These are phyloP conservation scores for Parasteatoda tepidariorum DNA, from an alignment of 1,140 invertebrate genomes.

Conservation along the genomic window DNA sequence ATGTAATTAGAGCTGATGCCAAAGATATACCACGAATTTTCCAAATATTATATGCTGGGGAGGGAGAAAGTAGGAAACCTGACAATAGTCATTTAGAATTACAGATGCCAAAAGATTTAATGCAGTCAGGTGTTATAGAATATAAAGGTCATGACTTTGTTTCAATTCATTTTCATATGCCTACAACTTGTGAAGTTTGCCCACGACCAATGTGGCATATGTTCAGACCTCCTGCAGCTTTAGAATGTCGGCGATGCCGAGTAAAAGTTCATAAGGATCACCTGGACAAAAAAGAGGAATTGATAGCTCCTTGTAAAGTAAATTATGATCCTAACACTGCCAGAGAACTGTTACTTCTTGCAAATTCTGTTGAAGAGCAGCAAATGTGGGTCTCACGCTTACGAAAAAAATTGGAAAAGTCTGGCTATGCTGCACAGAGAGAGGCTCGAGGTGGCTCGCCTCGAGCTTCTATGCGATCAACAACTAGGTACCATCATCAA, in stretches of 20 bases:
- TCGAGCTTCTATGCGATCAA: conserved; percentile 61
- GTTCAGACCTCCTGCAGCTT: conserved; percentile 93
- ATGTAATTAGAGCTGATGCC: conserved; percentile 97
- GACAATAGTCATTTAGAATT: conserved; percentile 72
- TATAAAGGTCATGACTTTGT: conserved; percentile 97
- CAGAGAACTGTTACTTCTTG: conserved; percentile 90
- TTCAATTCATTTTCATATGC: conserved; percentile 96
- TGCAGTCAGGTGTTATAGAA: conserved; percentile 82
- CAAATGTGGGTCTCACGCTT: conserved; percentile 91
- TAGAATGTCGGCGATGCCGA: conserved; percentile 96
- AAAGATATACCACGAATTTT: conserved; percentile 99
- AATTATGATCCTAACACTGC: conserved; percentile 93
- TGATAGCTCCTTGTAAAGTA: conserved; percentile 83
- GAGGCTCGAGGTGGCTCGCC: conserved; percentile 55
- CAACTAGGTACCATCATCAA: conserved; percentile 58
- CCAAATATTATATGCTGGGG: conserved; percentile 93
- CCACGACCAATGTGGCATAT: conserved; percentile 96
- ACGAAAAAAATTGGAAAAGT: conserved; percentile 91
- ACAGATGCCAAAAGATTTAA: conserved; percentile 66
- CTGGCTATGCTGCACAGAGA: conserved; percentile 84
- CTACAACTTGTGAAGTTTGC: conserved; percentile 97
- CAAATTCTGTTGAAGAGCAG: conserved; percentile 86
- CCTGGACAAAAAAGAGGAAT: conserved; percentile 80
- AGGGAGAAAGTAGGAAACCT: conserved; percentile 89
- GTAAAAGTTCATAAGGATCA: conserved; percentile 97